Base-by-base conservation (phyloP, 2,113 vertebrate genomes). In the Pantherophis guttatus region DNA sequence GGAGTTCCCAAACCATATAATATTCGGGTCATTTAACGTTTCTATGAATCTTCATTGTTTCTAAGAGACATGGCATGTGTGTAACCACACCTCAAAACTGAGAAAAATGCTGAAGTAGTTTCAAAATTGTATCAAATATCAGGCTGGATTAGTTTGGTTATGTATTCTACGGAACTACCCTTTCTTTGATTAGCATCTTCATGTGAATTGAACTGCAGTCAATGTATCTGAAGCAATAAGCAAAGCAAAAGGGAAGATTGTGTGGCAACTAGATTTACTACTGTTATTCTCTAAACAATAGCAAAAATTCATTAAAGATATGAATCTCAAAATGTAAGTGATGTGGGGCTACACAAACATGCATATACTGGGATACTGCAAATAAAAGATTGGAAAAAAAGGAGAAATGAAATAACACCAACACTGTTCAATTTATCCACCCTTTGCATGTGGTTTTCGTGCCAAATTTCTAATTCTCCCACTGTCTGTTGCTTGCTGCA, bases 11-110 rank as follows among this genome's bases (percentile, higher is more conserved):
- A 91, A 23, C 50, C 24, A 24, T 59, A 53, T 81, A 81, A 85
- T 48, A 85, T 86, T 95, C 94, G 95, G 96, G 96, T 89, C 57
- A 94, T 94, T 96, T 96, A 95, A 94, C 93, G 4, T 62, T 29
- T 0, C 44, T 44, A 81, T 81, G 93, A 13, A 50, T 12, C 88
- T 29, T 91, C 26, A 53, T 94, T 95, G 90, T 91, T 94, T 95
- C 94, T 23, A 0, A 85, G 93, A 91, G 55, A 95, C 94, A 91
- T 90, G 94, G 92, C 88, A 81, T 85, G 94, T 70, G 44, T 70
- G 26, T 26, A 55, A 92, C 88, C 94, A 57, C 85, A 90, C 15
- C 86, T 92, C 55, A 0, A 0, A 81, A 39, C 19, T 93, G 92
- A 92, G 94, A 93, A 94, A 91, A 86, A 94, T 92, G 57, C 65